phyloP scores from a whole-genome alignment of 2,113 vertebrate genomes.

The Merops nubicus region DNA sequence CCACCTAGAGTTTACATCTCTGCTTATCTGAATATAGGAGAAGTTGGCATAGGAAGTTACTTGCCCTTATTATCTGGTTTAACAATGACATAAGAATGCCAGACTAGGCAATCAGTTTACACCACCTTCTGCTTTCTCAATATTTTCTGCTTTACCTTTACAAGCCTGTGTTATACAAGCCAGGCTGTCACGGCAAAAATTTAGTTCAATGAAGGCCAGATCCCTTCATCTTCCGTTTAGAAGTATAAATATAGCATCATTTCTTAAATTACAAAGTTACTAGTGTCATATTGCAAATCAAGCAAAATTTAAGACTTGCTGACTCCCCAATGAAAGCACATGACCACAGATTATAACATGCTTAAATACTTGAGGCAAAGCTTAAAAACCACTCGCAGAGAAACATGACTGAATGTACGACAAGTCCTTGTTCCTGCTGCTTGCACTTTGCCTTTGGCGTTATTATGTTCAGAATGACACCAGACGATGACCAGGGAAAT shows the following conservation, averaged over 20 bases:
- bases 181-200: neutral
- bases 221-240: neutral
- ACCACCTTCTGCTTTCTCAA: neutral
- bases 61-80: neutral
- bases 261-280: neutral
- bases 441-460: neutral
- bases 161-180: no score
- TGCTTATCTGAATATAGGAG: neutral
- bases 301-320: neutral
- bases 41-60: neutral
- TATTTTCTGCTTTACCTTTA: neutral
- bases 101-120: neutral
- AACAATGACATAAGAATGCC: neutral
- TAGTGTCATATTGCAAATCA: neutral
- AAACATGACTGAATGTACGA: neutral
- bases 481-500: neutral
- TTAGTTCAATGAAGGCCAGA: neutral
- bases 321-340: neutral
- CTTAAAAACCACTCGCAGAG: neutral
- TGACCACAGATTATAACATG: neutral
- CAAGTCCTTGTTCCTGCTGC: neutral
- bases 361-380: constrained; percentile 5
- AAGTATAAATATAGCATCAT: neutral
- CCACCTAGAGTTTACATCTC: neutral
- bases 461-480: neutral